Evolutionary conservation across 2,888 invertebrate species (phyloP).

Genomic region (Tromatobia lineatoria): DNA sequence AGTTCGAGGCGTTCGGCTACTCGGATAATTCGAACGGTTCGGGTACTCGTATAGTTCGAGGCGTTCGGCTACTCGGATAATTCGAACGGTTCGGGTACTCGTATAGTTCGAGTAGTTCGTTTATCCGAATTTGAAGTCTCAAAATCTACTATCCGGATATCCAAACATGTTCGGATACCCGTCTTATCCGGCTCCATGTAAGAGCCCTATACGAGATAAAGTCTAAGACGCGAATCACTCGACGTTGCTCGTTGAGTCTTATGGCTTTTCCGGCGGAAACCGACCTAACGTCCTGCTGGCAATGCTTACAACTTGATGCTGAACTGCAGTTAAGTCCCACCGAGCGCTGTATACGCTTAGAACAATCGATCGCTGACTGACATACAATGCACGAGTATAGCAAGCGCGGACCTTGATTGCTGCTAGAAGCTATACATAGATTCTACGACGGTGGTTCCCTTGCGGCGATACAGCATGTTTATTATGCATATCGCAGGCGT

Average conservation of each 20-base stretch:
- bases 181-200: no score
- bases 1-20: no score
- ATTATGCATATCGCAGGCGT: constrained; percentile 39
- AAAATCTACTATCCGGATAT: no score
- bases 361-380: constrained; percentile 63
- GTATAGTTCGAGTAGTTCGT: no score
- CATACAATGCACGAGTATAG: constrained; percentile 39
- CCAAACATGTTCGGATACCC: no score
- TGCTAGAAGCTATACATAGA: constrained; percentile 60
- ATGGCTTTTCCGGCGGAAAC: background rate
- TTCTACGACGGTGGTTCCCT: constrained; percentile 5
- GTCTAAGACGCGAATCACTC: background rate
- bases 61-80: no score
- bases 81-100: no score
- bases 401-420: constrained; percentile 63
- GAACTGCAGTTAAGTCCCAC: background rate
- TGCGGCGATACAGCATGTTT: constrained; percentile 32
- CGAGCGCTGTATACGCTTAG: constrained; percentile 38
- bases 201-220: background rate
- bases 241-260: background rate
- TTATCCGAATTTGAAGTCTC: no score
- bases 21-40: no score
- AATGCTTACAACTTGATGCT: background rate
- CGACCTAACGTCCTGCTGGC: background rate
- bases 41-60: no score